Evolutionary conservation across 35 echinoderm and acorn worm genomes (phyloP).

Genomic region (Ophiothrix spiculata): DNA sequence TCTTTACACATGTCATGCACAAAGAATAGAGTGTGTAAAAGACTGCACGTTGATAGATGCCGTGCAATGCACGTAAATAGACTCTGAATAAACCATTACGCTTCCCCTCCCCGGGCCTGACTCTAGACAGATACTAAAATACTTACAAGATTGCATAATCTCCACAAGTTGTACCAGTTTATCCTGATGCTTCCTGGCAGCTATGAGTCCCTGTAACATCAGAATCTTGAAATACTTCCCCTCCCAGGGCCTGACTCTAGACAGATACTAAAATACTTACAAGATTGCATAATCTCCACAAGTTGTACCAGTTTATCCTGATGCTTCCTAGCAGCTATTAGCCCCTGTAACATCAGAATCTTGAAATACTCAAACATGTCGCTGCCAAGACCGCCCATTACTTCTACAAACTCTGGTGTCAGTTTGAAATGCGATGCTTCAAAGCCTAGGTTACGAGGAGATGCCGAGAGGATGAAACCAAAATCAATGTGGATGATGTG

Average conservation of each 20-base stretch:
- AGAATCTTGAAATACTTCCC: conserved; percentile 98
- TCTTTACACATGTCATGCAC: too few relatives aligned
- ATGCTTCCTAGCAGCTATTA: conserved; percentile 96
- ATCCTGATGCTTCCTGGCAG: conserved; percentile 52
- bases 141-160: conserved; percentile 83
- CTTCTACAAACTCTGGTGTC: conserved; percentile 94
- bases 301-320: conserved; percentile 88
- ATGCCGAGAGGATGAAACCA: conserved; percentile 90
- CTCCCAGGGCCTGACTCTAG: too few relatives aligned
- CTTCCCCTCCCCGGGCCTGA: too few relatives aligned
- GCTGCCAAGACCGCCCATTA: conserved; percentile 95
- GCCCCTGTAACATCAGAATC: conserved; percentile 92
- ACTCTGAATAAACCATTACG: too few relatives aligned
- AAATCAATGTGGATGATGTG: conserved; percentile 99
- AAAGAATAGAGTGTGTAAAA: too few relatives aligned
- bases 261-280: too few relatives aligned
- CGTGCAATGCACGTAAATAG: too few relatives aligned
- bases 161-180: background rate
- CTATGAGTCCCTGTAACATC: conserved; percentile 93
- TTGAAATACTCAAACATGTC: conserved; percentile 99
- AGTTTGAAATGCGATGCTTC: conserved; percentile 96
- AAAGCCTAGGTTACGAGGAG: conserved; percentile 93
- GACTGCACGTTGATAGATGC: too few relatives aligned
- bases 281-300: conserved; percentile 89
- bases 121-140: too few relatives aligned